These are phyloP conservation scores for Theristicus caerulescens DNA, from an alignment of 2,113 vertebrate species.

Conservation along the genomic window DNA sequence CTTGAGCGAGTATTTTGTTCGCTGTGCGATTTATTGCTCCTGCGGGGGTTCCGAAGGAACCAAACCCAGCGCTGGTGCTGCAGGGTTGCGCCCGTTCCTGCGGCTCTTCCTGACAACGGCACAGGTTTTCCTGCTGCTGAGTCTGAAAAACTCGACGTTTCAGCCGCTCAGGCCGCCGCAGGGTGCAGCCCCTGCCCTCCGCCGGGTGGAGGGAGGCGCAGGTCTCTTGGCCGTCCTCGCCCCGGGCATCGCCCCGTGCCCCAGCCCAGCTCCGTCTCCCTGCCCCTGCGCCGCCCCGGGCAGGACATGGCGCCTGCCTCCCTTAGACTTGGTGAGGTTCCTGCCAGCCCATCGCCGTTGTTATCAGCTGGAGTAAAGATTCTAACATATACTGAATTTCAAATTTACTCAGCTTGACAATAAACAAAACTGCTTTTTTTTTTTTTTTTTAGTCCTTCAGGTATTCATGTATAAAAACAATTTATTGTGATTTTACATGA, in stretches of 20 bases:
- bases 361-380: background rate
- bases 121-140: background rate
- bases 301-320: background rate
- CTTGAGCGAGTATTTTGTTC: background rate
- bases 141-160: background rate
- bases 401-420: background rate
- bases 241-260: background rate
- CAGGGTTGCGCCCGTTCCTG: background rate
- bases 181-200: background rate
- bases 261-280: background rate
- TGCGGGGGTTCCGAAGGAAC: background rate
- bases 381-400: background rate
- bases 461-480: background rate
- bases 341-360: background rate
- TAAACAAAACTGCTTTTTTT: background rate
- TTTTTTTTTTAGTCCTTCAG: background rate
- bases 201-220: background rate
- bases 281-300: background rate
- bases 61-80: background rate
- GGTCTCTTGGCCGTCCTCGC: background rate
- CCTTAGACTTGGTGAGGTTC: background rate
- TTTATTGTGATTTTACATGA: background rate
- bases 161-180: background rate
- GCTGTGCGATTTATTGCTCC: background rate
- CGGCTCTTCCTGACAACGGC: background rate